Conservation (phyloP, 2,797 vertebrate genomes). For the Ibycter americanus region DNA sequence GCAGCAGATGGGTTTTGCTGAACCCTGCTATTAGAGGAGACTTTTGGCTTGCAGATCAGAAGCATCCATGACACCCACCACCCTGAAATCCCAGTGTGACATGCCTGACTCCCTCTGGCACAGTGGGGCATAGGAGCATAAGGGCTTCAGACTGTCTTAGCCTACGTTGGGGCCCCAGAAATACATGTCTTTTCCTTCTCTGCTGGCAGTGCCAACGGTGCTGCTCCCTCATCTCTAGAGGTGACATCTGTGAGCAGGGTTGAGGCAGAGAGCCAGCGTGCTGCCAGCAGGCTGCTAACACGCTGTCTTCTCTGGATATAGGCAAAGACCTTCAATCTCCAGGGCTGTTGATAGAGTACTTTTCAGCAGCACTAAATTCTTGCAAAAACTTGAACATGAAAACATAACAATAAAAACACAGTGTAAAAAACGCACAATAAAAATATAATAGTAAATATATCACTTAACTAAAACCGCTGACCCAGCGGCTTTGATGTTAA, state of each 20-base stretch:
- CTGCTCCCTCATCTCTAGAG: background rate
- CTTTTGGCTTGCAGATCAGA: background rate
- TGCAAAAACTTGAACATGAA: constrained; percentile 1
- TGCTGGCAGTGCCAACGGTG: background rate
- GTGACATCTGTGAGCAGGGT: background rate
- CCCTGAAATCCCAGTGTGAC: background rate
- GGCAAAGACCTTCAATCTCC: constrained; percentile 7
- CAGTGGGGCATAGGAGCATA: background rate
- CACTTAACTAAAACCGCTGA: constrained; percentile 61
- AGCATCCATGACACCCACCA: background rate
- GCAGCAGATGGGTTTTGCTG: background rate
- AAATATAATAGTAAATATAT: constrained; percentile 53
- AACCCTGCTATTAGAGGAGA: background rate
- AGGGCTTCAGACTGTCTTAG: background rate
- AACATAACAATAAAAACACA: constrained; percentile 56
- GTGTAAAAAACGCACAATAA: constrained; percentile 42
- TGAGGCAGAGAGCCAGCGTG: background rate
- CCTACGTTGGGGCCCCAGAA: background rate
- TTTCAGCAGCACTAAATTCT: constrained; percentile 50
- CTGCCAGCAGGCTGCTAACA: background rate
- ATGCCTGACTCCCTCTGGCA: background rate
- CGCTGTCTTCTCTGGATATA: background rate
- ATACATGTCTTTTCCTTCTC: background rate
- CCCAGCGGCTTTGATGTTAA: constrained; percentile 53
- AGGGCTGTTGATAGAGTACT: background rate